Base-by-base conservation (phyloP, 2,113 vertebrate species). In the Pyrgilauda ruficollis region DNA sequence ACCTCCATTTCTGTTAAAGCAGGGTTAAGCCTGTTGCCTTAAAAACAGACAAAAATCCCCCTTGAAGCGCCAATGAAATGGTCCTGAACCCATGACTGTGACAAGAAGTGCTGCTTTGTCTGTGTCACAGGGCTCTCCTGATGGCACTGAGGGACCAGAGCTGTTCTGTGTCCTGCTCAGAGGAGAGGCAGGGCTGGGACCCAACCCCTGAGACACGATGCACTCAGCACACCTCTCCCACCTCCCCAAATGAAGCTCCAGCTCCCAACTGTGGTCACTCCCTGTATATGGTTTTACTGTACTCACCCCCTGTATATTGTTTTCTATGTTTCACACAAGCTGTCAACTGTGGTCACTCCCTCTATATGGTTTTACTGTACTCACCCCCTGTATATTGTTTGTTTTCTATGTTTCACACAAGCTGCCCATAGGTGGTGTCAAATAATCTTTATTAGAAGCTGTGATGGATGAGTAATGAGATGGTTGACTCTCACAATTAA, bases 301-400 rank as follows among this genome's bases (percentile, higher is more conserved):
- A 10, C 1, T 19, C 30, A 10, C 47, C 33, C 33, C 0, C 0
- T 41, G 21, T 8, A 22, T 1, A 1, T 6, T 26, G 8, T 35
- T 56, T 43, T 20, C 55, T 24, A 6, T 17, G 20, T 39, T 49
- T 44, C 53, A 14, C 41, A 33, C 22, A 47, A 23, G 24, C 18
- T 70, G 46, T n/a, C 6, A 0, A 4, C 13, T 35, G 9, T 58
- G 21, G 4, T 15, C 31, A 11, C 44, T 19, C 33, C 0, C 0
- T 24, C 17, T 5, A 15, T 1, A 1, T 6, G 22, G 9, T 31
- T 47, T 44, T 15, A 23, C 21, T 58, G 55, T 15, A 10, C 1
- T 19, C 30, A 10, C 47, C 33, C 33, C 0, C 0, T 41, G 21
- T 8, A 22, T 1, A 1, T 6, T 26, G 8, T 35, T 56, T 43